Conservation (phyloP, 2,888 invertebrate genomes). For the Malthinus flaveolus region DNA sequence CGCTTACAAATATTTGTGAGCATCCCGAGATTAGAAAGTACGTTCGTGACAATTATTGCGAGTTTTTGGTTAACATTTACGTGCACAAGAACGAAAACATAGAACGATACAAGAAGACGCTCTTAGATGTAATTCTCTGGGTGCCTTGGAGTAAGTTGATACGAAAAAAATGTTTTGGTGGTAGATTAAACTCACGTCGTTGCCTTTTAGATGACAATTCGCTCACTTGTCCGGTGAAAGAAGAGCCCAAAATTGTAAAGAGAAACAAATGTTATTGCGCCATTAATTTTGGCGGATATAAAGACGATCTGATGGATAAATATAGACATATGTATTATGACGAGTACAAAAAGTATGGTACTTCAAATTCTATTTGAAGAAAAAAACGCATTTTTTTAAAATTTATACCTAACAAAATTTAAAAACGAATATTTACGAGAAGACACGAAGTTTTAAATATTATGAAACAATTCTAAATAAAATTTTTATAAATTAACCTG, state of each 20-base stretch:
- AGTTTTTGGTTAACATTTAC: slow-evolving; percentile 35
- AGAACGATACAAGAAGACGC: slow-evolving; percentile 34
- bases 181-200: no score
- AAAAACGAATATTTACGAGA: no score
- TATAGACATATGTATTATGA: no score
- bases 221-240: background rate
- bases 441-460: no score
- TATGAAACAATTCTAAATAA: no score
- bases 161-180: background rate
- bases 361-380: no score
- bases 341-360: no score
- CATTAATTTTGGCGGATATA: background rate
- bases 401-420: no score
- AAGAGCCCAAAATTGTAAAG: background rate
- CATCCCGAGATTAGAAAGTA: slow-evolving; percentile 39
- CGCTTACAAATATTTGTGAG: slow-evolving; percentile 44
- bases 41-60: slow-evolving; percentile 35
- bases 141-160: slow-evolving; percentile 28
- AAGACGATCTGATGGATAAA: no score
- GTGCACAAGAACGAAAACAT: slow-evolving; percentile 32
- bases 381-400: no score
- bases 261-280: background rate
- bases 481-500: no score
- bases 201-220: background rate
- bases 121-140: slow-evolving; percentile 41